phyloP scores from a whole-genome alignment of 2,113 vertebrate species.

The Tyto alba region DNA sequence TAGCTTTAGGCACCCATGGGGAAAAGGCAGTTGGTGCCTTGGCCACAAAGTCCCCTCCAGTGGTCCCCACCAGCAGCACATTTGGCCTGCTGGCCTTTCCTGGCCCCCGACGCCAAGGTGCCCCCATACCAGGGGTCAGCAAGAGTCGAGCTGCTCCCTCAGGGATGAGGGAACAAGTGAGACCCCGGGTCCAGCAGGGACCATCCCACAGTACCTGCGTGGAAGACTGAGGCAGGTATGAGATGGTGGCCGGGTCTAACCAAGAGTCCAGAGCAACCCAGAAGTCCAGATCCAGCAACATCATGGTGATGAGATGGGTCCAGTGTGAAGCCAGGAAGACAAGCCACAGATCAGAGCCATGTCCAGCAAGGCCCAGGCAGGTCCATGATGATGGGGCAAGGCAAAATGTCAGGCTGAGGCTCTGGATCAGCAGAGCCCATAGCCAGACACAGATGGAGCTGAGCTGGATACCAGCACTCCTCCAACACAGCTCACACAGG shows the following conservation, averaged over 20 bases:
- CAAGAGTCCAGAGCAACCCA: background rate
- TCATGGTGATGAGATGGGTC: background rate
- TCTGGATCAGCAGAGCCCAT: background rate
- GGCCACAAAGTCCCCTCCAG: background rate
- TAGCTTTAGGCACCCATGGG: background rate
- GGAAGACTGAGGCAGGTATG: background rate
- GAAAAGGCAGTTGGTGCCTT: background rate
- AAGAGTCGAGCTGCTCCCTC: background rate
- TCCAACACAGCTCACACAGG: background rate
- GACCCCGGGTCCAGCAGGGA: background rate
- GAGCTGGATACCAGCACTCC: background rate
- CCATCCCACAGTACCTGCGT: background rate
- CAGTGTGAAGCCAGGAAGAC: background rate
- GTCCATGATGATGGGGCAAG: background rate
- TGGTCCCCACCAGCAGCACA: background rate
- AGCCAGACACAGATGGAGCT: too few relatives aligned
- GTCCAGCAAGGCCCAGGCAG: background rate
- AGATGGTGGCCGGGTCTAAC: background rate
- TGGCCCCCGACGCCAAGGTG: background rate
- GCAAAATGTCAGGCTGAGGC: background rate
- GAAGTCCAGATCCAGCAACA: background rate
- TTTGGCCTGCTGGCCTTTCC: background rate
- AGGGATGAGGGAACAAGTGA: background rate
- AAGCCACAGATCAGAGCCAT: background rate
- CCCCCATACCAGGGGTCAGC: background rate